Evolutionary conservation across 2,113 vertebrate genomes (phyloP), one percentile per base, ranked within the genome.

Genomic region (Crotalus helleri): DNA sequence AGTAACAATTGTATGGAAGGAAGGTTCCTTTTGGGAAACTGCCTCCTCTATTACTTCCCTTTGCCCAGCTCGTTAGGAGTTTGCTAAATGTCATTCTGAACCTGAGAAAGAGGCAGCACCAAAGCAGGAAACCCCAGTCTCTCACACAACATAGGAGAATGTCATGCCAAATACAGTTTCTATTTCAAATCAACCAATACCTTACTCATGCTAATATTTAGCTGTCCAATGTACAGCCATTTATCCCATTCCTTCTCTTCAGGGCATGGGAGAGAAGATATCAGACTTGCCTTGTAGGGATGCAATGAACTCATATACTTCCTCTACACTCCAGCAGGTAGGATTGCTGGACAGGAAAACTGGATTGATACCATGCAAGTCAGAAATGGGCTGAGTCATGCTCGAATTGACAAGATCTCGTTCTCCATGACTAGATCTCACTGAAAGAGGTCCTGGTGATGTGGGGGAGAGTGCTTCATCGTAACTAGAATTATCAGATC

Each of bases 261-360:
- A 19, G 21, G 53, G 89, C 15, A 53, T 19, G 17, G 13, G 46
- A n/a, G 8, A 29, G 33, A 44, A 58, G 92, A 33, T n/a, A n/a
- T 85, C 69, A 51, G 90, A 74, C 97, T 94, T 55, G 99, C 99
- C 99, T 98, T 99, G 99, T 94, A 99, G 97, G 11, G 99, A 99
- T 7, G 99, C 98, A 90, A 99, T 99, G 91, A 99, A 99, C 94
- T 98, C 98, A 0, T 98, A 99, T 91, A 99, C 99, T 95, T 99
- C 99, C 64, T 99, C 98, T 91, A 99, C 99, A 1, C 98, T 99
- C 99, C 99, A 99, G 17, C 98, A 98, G 92, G 98, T 98, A 1
- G 99, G 98, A 91, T 98, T 99, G 24, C 98, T 98, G 44, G 99
- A 99, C 44, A 99, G 97, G 95, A 99, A 99, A 94, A 98, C 97